Conservation (phyloP, 1,140 invertebrate species). For the Pogonomyrmex californicus region DNA sequence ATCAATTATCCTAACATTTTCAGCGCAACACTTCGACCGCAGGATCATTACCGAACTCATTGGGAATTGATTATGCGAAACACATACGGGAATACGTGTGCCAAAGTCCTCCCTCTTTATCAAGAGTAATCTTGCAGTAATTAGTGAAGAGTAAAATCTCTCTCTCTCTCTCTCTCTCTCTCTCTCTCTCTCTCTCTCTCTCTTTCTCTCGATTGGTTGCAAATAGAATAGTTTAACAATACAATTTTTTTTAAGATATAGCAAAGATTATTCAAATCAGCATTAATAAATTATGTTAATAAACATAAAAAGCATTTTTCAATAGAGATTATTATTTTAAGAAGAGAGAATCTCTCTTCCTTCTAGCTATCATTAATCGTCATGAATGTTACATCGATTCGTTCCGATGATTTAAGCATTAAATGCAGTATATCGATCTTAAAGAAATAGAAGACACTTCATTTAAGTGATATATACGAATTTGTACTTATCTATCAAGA, state of each 20-base stretch:
- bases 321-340: background rate
- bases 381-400: background rate
- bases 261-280: background rate
- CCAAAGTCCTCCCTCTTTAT: background rate
- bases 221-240: background rate
- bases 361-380: background rate
- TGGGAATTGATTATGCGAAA: conserved; percentile 56
- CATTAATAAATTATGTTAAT: background rate
- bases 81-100: conserved; percentile 13
- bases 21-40: conserved; percentile 52
- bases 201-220: too few relatives aligned
- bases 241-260: background rate
- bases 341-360: background rate
- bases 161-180: too few relatives aligned
- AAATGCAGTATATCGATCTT: background rate
- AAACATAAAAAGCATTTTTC: background rate
- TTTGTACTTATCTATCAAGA: background rate
- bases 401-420: background rate
- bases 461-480: background rate
- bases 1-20: conserved; percentile 67
- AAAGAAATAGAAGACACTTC: conserved; percentile 13
- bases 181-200: too few relatives aligned
- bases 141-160: background rate
- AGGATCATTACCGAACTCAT: conserved; percentile 64
- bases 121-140: conserved; percentile 11